Base-by-base conservation (phyloP, 2,888 invertebrate species). In the Pterostichus niger region DNA sequence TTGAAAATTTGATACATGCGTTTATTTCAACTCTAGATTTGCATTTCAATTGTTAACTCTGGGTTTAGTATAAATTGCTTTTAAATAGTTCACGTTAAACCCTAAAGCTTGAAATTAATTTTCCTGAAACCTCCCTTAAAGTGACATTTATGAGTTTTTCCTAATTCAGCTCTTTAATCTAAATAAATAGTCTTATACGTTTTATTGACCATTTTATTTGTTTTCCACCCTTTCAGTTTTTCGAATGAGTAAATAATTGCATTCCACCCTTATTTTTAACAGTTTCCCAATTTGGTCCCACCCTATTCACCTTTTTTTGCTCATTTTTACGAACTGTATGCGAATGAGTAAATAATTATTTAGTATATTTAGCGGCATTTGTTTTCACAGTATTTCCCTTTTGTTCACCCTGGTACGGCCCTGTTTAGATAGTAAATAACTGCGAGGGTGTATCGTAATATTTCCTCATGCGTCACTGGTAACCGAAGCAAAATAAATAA, bases 401-500 rank as follows among this genome's bases (percentile, higher is more conserved):
- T 59, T 6, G 24, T 24, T 24, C 24, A 2, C 31, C 64, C 33
- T 64, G 35, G 35, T 33, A n/a, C 35, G 33, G 35, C n/a, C 11
- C 64, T 64, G 64, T 35, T 1, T 7, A 0, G 40, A 40, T 10
- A 31, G 59, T 24, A 59, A 59, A 64, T 35, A 64, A n/a, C 13
- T 35, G 64, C 64, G 13, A 64, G 64, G 64, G 64, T 35, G 33
- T 35, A 59, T 24, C 24, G 59, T 24, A 24, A 59, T 64, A 44
- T 71, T 71, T 59, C 13, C 40, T 15, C 33, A 64, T 71, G 68
- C 68, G 68, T 44, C 68, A 71, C 10, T 52, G 13, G 49, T 9
- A 13, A 13, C 13, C 40, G 11, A 71, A 44, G 40, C 44, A 44
- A 44, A 71, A 71, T 71, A 71, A 71, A 71, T 71, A 71, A 44